These are phyloP conservation scores for Tetanocera ferruginea DNA, from an alignment of 2,888 invertebrate species.

Conservation along the genomic window DNA sequence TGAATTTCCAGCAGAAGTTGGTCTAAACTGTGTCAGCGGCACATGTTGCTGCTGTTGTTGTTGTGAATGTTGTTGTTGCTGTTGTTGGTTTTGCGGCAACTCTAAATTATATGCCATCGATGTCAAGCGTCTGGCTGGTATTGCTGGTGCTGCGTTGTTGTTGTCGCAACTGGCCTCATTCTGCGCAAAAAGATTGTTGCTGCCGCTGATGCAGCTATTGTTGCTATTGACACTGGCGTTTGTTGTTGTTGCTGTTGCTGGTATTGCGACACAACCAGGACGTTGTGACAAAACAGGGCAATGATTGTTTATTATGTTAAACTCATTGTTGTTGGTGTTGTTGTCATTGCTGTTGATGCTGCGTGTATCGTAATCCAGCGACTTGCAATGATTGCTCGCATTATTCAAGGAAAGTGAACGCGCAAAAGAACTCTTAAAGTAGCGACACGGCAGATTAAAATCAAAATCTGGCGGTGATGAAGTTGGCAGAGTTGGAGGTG, in stretches of 20 bases:
- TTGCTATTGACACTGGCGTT: slow-evolving; percentile 2
- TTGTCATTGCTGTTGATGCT: slow-evolving; percentile 28
- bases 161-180: slow-evolving; percentile 48
- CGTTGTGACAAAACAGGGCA: slow-evolving; percentile 26
- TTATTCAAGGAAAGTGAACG: slow-evolving; percentile 71
- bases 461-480: slow-evolving; percentile 65
- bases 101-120: slow-evolving; percentile 40
- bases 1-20: slow-evolving; percentile 6
- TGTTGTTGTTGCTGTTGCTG: slow-evolving; percentile 7
- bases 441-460: slow-evolving; percentile 69
- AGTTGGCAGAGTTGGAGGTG: slow-evolving; percentile 39
- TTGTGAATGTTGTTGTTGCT: slow-evolving; percentile 42
- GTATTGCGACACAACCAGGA: not conserved
- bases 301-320: slow-evolving; percentile 1
- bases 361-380: slow-evolving; percentile 66
- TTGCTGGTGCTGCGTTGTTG: slow-evolving; percentile 55
- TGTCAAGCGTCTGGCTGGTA: slow-evolving; percentile 58
- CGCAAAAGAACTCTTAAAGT: slow-evolving; percentile 73
- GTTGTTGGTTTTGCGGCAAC: slow-evolving; percentile 29
- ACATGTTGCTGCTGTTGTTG: slow-evolving; percentile 49
- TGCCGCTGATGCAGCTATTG: slow-evolving; percentile 49
- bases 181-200: slow-evolving; percentile 43
- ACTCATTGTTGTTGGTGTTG: slow-evolving; percentile 30
- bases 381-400: slow-evolving; percentile 61
- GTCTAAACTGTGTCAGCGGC: slow-evolving; percentile 42